Percentiles rank a stretch among this genome's conserved stretches.
phyloP scores from a whole-genome alignment of 2,888 invertebrate species.

The Allygus modestus region DNA sequence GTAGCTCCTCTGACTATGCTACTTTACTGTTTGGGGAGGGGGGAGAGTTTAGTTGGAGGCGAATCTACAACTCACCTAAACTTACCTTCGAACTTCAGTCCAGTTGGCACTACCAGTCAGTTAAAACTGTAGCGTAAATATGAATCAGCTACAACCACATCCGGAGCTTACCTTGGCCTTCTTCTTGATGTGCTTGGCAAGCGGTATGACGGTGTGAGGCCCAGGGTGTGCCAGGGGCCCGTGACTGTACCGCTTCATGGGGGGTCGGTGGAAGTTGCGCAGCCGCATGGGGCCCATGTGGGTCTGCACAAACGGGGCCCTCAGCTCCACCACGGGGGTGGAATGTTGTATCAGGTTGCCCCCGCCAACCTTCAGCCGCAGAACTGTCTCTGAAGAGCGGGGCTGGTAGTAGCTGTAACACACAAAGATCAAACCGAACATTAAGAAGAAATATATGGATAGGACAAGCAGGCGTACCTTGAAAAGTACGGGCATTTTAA shows the following conservation, averaged over 20 bases:
- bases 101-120: too few species aligned
- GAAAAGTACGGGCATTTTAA: too few species aligned
- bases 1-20: too few species aligned
- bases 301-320: constrained; percentile 97
- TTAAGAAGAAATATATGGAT: too few species aligned
- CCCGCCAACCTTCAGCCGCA: constrained; percentile 91
- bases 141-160: too few species aligned
- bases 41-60: too few species aligned
- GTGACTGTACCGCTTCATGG: constrained; percentile 91
- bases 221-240: constrained; percentile 86
- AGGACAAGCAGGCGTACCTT: too few species aligned
- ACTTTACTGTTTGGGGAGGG: too few species aligned
- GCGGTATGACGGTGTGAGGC: constrained; percentile 89
- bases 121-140: too few species aligned
- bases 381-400: constrained; percentile 88
- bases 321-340: constrained; percentile 96
- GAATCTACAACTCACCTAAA: too few species aligned
- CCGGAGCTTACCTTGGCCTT: constrained; percentile 84
- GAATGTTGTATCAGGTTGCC: constrained; percentile 97
- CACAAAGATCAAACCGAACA: constrained; percentile 65
- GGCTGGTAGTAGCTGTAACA: constrained; percentile 91
- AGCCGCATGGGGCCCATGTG: constrained; percentile 91
- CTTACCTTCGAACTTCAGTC: too few species aligned
- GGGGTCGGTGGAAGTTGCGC: constrained; percentile 95
- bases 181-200: constrained; percentile 93